Evolutionary conservation across 1,140 invertebrate species (phyloP), one percentile per base, ranked within the genome.

Genomic region (Ceratitis capitata): DNA sequence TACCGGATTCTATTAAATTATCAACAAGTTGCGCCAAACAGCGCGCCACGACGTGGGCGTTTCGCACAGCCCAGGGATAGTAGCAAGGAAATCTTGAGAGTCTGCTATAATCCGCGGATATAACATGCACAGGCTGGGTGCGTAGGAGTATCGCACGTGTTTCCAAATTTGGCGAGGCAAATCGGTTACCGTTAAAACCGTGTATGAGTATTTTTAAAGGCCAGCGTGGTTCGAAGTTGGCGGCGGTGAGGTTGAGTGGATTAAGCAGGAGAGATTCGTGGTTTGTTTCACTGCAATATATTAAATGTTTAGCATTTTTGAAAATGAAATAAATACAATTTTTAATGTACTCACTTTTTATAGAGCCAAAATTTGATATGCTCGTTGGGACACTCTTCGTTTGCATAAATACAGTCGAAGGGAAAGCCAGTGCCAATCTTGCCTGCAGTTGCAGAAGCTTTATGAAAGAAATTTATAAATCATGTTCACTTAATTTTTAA

Each of bases 31-130:
- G 89, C 1, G 92, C 92, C 9, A 92, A 87, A 83, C 93, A 93
- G 86, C 92, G 88, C 23, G 88, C 91, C 12, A 93, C 93, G 3
- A 92, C 92, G 10, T 92, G 92, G 45, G 91, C 92, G 45, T 93
- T 93, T 74, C 92, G 92, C n/a, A 93, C 87, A 3, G 92, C 92
- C 82, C 93, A 93, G 2, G 92, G 91, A 49, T 91, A 90, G 87
- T 94, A 94, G 83, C 93, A 94, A 4, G 93, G 93, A 45, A 89
- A 86, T 5, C 88, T 82, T 4, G 92, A 90, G 23, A 94, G 86
- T 0, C 89, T 87, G 88, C 92, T 92, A 92, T 94, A 93, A 91
- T 94, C 92, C 89, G 94, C 92, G 86, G 91, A 87, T 87, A 92
- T 91, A 85, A 94, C 91, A 87, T 92, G 89, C 84, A 90, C 87